Base-by-base conservation (phyloP, 1,140 invertebrate species). In the Euglossa dilemma region DNA sequence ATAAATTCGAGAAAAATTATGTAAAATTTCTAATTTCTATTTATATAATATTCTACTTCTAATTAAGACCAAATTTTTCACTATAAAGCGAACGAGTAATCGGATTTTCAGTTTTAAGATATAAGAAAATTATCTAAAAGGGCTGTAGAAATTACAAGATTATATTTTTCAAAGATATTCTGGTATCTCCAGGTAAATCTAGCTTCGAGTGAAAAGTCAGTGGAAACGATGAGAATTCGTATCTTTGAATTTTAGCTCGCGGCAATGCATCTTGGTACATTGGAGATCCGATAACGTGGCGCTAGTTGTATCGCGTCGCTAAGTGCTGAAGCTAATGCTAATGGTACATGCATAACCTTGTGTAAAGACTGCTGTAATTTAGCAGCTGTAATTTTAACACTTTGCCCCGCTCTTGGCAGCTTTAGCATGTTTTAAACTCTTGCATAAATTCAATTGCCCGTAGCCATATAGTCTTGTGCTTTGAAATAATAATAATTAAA, bases 271-370 rank as follows among this genome's bases (percentile, higher is more conserved):
- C 28, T 72, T 72, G 70, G 52, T 36, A 36, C 52, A 28, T 6
- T 72, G 23, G 56, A 72, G 50, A 43, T 56, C 50, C n/a, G 70
- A 72, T 54, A 72, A 72, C 36, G 52, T 16, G 28, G 7, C 20
- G 4, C 2, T 54, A 36, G 12, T 50, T 23, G 18, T 52, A 25
- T 25, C 28, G 4, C 25, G 43, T 50, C 69, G 14, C 43, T 72
- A 72, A 72, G 54, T 36, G 70, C 11, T 36, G 52, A 43, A 72
- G 56, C 52, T 56, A 72, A 56, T 18, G 70, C 20, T 72, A n/a
- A 43, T 72, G 70, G 70, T n/a, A 56, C 43, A 20, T 61, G 56
- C 72, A 74, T 25, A 36, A 73, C 23, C 23, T 73, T n/a, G 45
- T 18, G 36, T 6, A 45, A 43, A 59, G 36, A 74, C 43, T 9